Evolutionary conservation across 2,113 vertebrate genomes (phyloP), one percentile per base, ranked within the genome.

Genomic region (Electrona antarctica): DNA sequence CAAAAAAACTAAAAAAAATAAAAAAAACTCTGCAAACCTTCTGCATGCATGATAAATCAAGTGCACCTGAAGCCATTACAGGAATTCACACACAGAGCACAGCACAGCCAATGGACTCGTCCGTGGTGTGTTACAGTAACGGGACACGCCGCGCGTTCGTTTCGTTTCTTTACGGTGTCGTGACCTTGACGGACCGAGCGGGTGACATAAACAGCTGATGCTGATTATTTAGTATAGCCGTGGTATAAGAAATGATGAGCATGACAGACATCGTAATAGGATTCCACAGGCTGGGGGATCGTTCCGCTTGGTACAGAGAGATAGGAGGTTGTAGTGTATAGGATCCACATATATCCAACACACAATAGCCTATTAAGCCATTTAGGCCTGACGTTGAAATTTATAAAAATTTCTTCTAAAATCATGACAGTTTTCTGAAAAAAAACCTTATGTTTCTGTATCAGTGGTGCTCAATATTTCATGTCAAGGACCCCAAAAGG

Each of bases 151-250:
- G 33, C 33, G 33, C 5, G 51, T 41, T 52, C 3, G 57, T 49
- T 6, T 14, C 1, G 1, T 51, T 47, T 47, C 11, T 64, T 45
- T 64, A 57, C 8, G 1, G 67, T 78, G 81, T 73, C 72, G 41
- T 77, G 87, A 87, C 89, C 89, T 89, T 90, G 84, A 83, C 70
- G 58, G 76, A 78, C 73, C 33, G 50, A 41, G 59, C 58, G 29
- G 64, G 29, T 80, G 77, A 82, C 68, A 64, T 49, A 54, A 67
- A 72, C 28, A 59, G 64, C 63, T 69, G 29, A 12, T 75, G 71
- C n/a, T 69, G 74, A 74, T 79, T 72, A 86, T 86, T 85, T 80
- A 85, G 74, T 67, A 70, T n/a, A n/a, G 55, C 60, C 45, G 46
- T 21, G 61, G 73, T 77, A 14, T n/a, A 21, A 21, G 21, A 33